Evolutionary conservation across 2,888 invertebrate species (phyloP), one percentile per base, ranked within the genome.

Genomic region (Drosophila paramelanica): DNA sequence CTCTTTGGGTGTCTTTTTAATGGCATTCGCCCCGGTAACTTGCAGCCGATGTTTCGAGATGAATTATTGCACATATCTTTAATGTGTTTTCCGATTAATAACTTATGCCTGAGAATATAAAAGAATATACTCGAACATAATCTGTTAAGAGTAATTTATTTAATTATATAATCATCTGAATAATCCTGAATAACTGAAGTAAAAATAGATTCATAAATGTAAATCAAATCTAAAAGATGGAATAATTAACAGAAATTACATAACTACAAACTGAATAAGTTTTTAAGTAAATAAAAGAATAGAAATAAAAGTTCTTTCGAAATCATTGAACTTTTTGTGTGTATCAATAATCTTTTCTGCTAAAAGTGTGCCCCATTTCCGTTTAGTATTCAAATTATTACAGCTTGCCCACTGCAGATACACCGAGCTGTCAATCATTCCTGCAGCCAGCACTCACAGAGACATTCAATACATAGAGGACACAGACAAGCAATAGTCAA

Each of bases 401-500:
- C 52, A 51, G 77, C 52, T 47, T 51, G 25, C 43, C 23, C 51
- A 38, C 7, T 31, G 47, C 31, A 47, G 52, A 43, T 25, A 10
- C 45, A 25, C 38, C 27, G 6, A 60, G 31, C 73, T 74, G 77
- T 55, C 77, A 74, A 73, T 74, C 74, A 72, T 5, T 42, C 42
- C 33, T 4, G 14, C 23, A 50, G 20, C 38, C 64, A 67, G 49
- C 49, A 49, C 66, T 31, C 55, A 31, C 47, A 33, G 13, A 66
- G 55, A 61, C 45, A 55, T 39, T 20, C 17, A 58, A 56, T 41
- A 65, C 53, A 69, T 55, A 47, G 52, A 23, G 65, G 73, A 77
- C 72, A 77, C 73, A 68, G 67, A 60, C 69, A 69, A 20, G 70
- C 39, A 55, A 57, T 66, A 73, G 73, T 73, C 73, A 75, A 77